Base-by-base conservation (phyloP, 2,113 vertebrate species). In the Todiramphus chloris region DNA sequence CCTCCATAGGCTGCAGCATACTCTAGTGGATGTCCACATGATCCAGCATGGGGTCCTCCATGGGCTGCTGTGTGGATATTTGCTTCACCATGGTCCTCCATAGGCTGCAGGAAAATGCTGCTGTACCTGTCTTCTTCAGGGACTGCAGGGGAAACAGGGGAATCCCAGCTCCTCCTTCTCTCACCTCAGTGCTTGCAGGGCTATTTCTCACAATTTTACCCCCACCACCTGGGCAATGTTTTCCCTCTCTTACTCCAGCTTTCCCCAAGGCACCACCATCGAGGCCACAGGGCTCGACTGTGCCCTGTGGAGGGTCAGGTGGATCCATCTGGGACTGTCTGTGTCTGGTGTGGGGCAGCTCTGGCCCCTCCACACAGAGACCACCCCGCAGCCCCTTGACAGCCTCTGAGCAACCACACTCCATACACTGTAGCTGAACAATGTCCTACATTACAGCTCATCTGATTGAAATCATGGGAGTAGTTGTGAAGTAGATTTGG, bases 291-390 rank as follows among this genome's bases (percentile, higher is more conserved):
- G 33, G 37, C 56, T 37, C 13, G 27, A 33, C n/a, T 1, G 0
- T 41, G 43, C 43, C 51, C 60, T n/a, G 33, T 0, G 4, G 6
- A 11, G 30, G 33, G 28, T 12, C 2, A 1, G 11, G 3, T 14
- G 31, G 35, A 41, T 13, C 35, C 5, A 2, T n/a, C 64, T 33
- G 24, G 30, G 56, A 64, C 17, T 1, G 2, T 18, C 28, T 46
- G 6, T 46, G 35, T 18, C 46, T 0, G 0, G 20, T 25, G 23
- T 0, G 0, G 19, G 14, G 16, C 51, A 63, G 18, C 25, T 28
- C 41, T 0, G 0, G 25, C 6, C 3, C 0, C 51, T 41, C 14
- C 33, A 8, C 21, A 51, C 44, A 70, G 41, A 7, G 33, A 17
- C n/a, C 5, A 8, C 16, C 17, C 24, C 2, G 25, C 18, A 76